Evolutionary conservation across 2,113 vertebrate genomes (phyloP), one percentile per base, ranked within the genome.

Genomic region (Lasiurus cinereus): DNA sequence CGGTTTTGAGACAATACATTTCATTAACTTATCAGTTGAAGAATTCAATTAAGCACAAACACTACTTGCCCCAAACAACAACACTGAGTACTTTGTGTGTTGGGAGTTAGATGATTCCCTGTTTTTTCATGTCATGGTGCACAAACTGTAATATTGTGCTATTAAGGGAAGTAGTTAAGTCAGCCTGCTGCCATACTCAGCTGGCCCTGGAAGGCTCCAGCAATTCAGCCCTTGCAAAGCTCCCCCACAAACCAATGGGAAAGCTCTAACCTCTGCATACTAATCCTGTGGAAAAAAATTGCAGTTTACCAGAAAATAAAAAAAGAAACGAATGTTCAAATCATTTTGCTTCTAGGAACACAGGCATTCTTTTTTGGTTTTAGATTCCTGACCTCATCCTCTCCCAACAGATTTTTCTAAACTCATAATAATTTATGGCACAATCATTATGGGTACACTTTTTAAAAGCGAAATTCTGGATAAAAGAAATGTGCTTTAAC

Each of bases 381-480:
- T 64, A 90, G 36, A 22, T 29, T 93, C 27, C 43, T 88, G 64
- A 16, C 74, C 64, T 74, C 0, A 90, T 62, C n/a, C 48, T 11
- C 18, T 84, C 69, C 36, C 52, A 62, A 91, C 0, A 39, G 50
- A 39, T 67, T 94, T 94, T 93, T 92, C 64, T 89, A 69, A 94
- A 90, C 11, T 92, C 13, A 22, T 83, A 70, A 50, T 43, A 69
- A 52, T 97, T 93, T 95, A 89, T 29, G 69, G 56, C 59, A 86
- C 8, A 83, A 46, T 3, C 83, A 29, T 80, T 85, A 96, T 77
- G 19, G 13, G 18, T 90, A 73, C 3, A 94, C 73, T 95, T 94
- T 89, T 82, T 59, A 83, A 97, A 96, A 39, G 5, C 8, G 85
- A 89, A 96, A 94, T 94, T 19, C 79, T 73, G 36, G 88, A 69